Base-by-base conservation (phyloP, 1,140 invertebrate genomes). In the Aphis gossypii region DNA sequence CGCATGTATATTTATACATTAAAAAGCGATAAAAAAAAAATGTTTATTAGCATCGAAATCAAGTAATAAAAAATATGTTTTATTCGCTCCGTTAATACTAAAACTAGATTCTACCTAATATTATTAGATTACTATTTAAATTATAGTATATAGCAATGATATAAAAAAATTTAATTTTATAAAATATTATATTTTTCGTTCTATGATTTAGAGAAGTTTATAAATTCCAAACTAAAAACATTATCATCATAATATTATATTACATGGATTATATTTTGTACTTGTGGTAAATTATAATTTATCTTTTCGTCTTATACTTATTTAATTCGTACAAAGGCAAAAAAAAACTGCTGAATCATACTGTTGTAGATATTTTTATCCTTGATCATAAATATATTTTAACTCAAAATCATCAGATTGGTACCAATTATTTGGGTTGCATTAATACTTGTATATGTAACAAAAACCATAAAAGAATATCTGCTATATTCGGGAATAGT, bases 61-160 rank as follows among this genome's bases (percentile, higher is more conserved):
- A n/a, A 76, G 60, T 76, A n/a, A 76, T 76, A 76, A 76, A 76
- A 76, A n/a, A 76, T 76, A 76, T 76, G n/a, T 76, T 76, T 68
- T 76, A 76, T 76, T n/a, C 60, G 18, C n/a, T 76, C 60, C 60
- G 23, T 76, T 76, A 76, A 76, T 76, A 76, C 30, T 21, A 76
- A 76, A 76, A 76, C 60, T n/a, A n/a, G 60, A 76, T 76, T 76
- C 14, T 76, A 76, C 14, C 5, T n/a, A 35, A 76, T 76, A n/a
- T n/a, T 76, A 76, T n/a, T 6, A 76, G n/a, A 76, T 76, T 6
- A n/a, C 14, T 76, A 35, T 76, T 76, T 76, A 76, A 76, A 76
- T 76, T 76, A 76, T 76, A 76, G 38, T 41, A 23, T 68, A n/a
- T 76, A n/a, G 60, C 30, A n/a, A n/a, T 76, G 30, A 76, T 3